Evolutionary conservation across 2,888 invertebrate species (phyloP), one percentile per base, ranked within the genome.

Genomic region (Tenthredo livida): DNA sequence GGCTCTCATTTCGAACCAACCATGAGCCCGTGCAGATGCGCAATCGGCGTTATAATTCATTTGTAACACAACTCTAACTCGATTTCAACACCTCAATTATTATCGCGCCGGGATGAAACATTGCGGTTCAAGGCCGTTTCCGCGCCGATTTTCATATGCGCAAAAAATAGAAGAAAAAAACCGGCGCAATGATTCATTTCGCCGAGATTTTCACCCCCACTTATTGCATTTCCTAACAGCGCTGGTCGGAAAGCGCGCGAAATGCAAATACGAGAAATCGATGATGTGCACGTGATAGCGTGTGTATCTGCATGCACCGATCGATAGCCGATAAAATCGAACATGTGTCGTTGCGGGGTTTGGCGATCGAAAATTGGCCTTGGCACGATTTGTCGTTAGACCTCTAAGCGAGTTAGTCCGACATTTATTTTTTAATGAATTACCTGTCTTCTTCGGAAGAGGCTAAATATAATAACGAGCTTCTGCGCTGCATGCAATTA

Each of bases 1-100:
- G 6, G 43, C 73, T 73, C 43, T 33, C 67, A 29, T 67, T 29
- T 33, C 5, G 17, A 33, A 33, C 17, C 67, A 33, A 17, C 17
- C 17, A 5, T 33, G 0, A 12, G 33, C 33, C 7, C 67, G n/a
- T 6, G 37, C 10, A 43, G 40, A 25, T 73, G 40, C 43, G 72
- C 72, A 73, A 73, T 73, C 72, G 72, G 40, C 29, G 72, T 73
- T 73, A 25, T 73, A 43, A 73, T 73, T 73, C 72, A 73, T 73
- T 73, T 40, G 72, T 43, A 73, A 40, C 43, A 25, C n/a, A 25
- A 43, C 21, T 43, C 40, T 73, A 29, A 73, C 72, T 73, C 72
- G 72, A 73, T 73, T 73, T 73, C 72, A 73, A 40, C 25, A 37
- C 37, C 70, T 37, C 70, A 70, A 70, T 70, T 37, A 70, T 70